A percentile compares a stretch with the other conserved stretches of the same genome.
These are phyloP conservation scores for Pachyramphus minor DNA, from an alignment of 2,113 vertebrate genomes.

Conservation along the genomic window DNA sequence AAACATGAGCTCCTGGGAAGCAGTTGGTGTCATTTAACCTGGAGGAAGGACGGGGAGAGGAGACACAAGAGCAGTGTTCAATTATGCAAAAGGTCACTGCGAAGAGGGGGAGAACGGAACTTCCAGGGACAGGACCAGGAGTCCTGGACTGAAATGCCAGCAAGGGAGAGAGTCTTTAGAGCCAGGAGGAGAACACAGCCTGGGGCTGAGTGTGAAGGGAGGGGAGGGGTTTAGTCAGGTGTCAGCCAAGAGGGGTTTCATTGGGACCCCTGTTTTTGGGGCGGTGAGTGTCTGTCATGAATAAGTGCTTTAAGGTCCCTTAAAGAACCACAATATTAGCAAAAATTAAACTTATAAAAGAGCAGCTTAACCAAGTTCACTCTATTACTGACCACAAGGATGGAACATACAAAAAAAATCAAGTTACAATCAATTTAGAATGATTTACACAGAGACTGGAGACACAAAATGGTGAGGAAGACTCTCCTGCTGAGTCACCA, in stretches of 20 bases:
- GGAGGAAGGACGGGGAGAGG: neutral
- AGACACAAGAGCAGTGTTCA: neutral
- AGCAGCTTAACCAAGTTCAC: neutral
- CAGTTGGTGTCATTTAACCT: neutral
- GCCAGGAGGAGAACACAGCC: neutral
- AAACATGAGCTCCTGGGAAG: neutral
- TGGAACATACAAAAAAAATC: neutral
- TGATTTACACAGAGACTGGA: neutral
- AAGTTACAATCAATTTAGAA: rapidly evolving
- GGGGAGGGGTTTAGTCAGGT: neutral
- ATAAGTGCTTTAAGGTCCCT: neutral
- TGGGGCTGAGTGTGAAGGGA: neutral
- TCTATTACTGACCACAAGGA: neutral
- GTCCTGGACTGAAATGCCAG: neutral
- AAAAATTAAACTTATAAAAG: neutral
- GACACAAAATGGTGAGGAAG: neutral
- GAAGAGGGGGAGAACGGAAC: neutral
- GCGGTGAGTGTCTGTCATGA: neutral
- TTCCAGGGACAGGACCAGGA: neutral
- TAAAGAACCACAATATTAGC: too few relatives aligned
- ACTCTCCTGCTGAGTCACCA: neutral
- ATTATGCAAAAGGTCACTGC: slow-evolving; percentile 38
- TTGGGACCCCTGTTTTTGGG: neutral
- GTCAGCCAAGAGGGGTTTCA: neutral
- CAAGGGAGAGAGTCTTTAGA: neutral